These are phyloP conservation scores for Lagorchestes hirsutus DNA, from an alignment of 2,797 vertebrate species.

Conservation along the genomic window DNA sequence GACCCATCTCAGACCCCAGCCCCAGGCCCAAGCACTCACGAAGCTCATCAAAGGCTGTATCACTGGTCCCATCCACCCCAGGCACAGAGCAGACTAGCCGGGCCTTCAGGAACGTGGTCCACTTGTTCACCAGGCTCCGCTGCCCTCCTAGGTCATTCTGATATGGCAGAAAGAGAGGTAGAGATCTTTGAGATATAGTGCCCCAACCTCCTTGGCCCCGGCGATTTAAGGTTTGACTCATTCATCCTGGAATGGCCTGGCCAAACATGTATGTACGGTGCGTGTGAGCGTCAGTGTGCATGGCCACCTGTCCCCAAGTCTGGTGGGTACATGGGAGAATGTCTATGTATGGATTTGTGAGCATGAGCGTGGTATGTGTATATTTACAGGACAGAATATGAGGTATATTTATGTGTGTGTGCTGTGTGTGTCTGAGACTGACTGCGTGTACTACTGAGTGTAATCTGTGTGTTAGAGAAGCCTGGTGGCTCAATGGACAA, in stretches of 20 bases:
- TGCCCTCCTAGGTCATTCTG: conserved; percentile 98
- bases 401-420: neutral
- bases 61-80: conserved; percentile 89
- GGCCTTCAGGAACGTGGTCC: conserved; percentile 98
- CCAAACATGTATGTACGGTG: neutral
- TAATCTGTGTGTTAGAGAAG: too few relatives aligned
- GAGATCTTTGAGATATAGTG: neutral
- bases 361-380: neutral
- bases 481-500: too few relatives aligned
- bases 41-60: conserved; percentile 96
- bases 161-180: neutral
- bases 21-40: conserved; percentile 88
- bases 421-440: neutral
- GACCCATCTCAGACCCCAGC: neutral
- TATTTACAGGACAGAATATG: neutral
- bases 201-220: neutral
- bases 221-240: neutral
- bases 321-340: neutral
- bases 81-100: conserved; percentile 94
- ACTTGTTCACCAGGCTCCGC: conserved; percentile 98
- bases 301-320: neutral
- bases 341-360: neutral
- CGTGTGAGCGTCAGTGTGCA: neutral
- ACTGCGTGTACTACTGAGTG: too few relatives aligned
- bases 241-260: neutral